These are phyloP conservation scores for Atherinomorus stipes DNA, from an alignment of 2,113 vertebrate species.

Conservation along the genomic window DNA sequence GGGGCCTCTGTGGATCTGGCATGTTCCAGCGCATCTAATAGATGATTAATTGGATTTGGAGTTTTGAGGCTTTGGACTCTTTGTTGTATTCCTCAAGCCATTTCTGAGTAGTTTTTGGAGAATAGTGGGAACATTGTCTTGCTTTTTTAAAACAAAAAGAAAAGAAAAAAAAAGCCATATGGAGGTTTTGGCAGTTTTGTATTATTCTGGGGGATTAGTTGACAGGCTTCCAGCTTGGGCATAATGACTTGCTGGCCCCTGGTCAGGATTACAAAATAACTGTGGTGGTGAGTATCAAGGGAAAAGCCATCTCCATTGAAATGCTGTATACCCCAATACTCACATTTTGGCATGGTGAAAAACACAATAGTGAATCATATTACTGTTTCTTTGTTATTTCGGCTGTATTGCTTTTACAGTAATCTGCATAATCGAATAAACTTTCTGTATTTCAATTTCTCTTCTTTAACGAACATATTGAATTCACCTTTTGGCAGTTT, in stretches of 20 bases:
- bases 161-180: neutral
- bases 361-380: slow-evolving; percentile 6
- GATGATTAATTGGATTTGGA: neutral
- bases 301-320: slow-evolving; percentile 13
- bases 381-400: slow-evolving; percentile 1
- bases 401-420: neutral
- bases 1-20: neutral
- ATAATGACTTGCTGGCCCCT: slow-evolving; percentile 4
- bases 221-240: neutral
- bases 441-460: slow-evolving; percentile 16
- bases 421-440: slow-evolving; percentile 21
- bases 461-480: slow-evolving; percentile 10
- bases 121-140: neutral
- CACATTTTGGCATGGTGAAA: neutral
- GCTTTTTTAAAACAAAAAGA: neutral
- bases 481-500: slow-evolving; percentile 34
- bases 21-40: neutral
- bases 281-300: slow-evolving; percentile 28
- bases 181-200: neutral
- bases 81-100: neutral
- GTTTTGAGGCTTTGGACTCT: neutral
- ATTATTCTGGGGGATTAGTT: neutral
- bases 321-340: neutral
- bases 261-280: slow-evolving; percentile 39
- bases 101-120: neutral